phyloP scores from a whole-genome alignment of 1,140 invertebrate species.

The Camponotus pennsylvanicus region DNA sequence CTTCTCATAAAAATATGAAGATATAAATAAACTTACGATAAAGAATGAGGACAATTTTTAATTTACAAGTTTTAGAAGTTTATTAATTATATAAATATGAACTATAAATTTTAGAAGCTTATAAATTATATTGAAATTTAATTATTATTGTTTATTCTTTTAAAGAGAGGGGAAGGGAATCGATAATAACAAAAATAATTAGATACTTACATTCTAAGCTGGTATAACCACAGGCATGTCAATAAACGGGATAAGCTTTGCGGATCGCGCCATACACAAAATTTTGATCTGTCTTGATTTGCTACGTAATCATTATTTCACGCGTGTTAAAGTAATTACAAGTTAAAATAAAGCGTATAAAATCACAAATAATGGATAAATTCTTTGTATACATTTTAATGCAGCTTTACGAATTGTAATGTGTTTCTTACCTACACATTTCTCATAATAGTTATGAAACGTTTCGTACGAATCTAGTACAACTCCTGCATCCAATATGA shows the following conservation, averaged over 20 bases:
- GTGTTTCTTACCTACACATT: constrained; percentile 61
- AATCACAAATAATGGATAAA: constrained; percentile 5
- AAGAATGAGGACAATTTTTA: neutral
- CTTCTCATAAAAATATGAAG: no score
- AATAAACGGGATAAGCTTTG: constrained; percentile 65
- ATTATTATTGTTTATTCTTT: no score
- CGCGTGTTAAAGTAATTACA: neutral
- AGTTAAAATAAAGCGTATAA: neutral
- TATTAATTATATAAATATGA: neutral
- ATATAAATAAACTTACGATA: no score
- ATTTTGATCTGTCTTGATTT: neutral
- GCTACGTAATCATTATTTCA: constrained; percentile 17
- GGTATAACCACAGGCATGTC: constrained; percentile 67
- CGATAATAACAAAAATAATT: neutral
- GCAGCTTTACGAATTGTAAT: neutral
- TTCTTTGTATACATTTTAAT: neutral
- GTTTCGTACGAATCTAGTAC: constrained; percentile 71
- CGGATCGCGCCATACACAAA: constrained; percentile 67
- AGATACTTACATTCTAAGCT: constrained; percentile 74
- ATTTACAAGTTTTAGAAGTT: neutral
- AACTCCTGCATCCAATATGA: constrained; percentile 74
- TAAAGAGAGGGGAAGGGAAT: no score
- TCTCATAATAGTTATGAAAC: constrained; percentile 59
- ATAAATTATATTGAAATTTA: no score
- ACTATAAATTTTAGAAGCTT: no score